These are phyloP conservation scores for Tanytarsus gracilentus DNA, from an alignment of 2,888 invertebrate genomes.

Conservation along the genomic window DNA sequence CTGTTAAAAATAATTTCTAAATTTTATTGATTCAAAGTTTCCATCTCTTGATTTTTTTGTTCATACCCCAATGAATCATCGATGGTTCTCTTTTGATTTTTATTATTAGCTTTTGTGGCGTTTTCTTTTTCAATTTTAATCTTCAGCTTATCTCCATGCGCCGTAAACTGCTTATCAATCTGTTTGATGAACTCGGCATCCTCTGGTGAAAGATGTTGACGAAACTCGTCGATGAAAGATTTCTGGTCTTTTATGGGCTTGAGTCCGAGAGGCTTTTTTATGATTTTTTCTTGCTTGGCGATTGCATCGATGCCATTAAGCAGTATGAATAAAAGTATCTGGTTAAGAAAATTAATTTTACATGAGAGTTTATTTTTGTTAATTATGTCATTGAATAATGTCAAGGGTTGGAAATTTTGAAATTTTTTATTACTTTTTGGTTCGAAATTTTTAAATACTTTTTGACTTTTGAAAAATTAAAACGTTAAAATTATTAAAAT, in stretches of 20 bases:
- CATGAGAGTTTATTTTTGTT: no score
- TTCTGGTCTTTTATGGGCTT: slow-evolving; percentile 35
- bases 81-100: slow-evolving; percentile 54
- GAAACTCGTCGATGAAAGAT: slow-evolving; percentile 36
- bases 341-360: background rate
- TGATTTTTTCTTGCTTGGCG: slow-evolving; percentile 23
- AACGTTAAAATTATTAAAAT: no score
- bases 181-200: slow-evolving; percentile 42
- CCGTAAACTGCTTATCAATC: slow-evolving; percentile 42
- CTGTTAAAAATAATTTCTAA: slow-evolving; percentile 42
- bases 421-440: no score
- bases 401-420: no score
- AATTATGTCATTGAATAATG: no score
- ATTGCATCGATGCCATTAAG: slow-evolving; percentile 5
- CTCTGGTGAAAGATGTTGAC: slow-evolving; percentile 37
- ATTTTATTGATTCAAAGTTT: slow-evolving; percentile 39
- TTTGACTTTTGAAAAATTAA: no score
- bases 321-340: slow-evolving; percentile 12
- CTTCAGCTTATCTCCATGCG: slow-evolving; percentile 41
- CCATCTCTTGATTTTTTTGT: slow-evolving; percentile 35
- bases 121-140: slow-evolving; percentile 42
- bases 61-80: slow-evolving; percentile 65
- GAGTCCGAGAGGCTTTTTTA: slow-evolving; percentile 15
- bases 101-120: slow-evolving; percentile 35
- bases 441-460: no score